These are phyloP conservation scores for Notarius lentiginosus DNA, from an alignment of 2,113 vertebrate genomes.

Conservation along the genomic window DNA sequence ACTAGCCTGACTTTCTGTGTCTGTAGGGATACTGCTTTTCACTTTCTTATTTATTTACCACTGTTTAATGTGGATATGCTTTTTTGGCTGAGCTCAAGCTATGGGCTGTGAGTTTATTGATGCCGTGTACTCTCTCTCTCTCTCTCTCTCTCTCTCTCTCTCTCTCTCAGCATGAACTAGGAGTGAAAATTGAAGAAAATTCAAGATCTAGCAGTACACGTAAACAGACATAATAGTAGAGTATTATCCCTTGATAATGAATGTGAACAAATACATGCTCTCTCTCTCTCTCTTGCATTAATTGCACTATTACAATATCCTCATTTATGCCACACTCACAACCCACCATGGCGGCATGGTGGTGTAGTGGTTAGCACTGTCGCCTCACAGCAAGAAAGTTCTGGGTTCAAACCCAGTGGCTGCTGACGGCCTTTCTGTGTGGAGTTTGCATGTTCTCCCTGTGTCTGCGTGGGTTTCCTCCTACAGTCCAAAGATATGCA, in stretches of 20 bases:
- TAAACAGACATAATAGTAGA: conserved; percentile 56
- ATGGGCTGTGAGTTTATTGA: conserved; percentile 61
- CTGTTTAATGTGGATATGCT: conserved; percentile 46
- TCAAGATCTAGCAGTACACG: conserved; percentile 65
- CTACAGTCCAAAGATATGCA: no score
- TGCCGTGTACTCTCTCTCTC: conserved; percentile 46
- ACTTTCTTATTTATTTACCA: conserved; percentile 48
- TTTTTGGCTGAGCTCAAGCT: conserved; percentile 28
- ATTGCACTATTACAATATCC: neutral
- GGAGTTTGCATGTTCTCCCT: no score
- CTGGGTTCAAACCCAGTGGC: no score
- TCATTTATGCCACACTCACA: neutral
- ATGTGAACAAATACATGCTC: conserved; percentile 22
- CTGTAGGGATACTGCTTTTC: conserved; percentile 35
- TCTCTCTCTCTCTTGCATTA: neutral
- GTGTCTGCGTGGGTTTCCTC: no score
- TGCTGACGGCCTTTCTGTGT: no score
- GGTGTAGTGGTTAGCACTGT: no score
- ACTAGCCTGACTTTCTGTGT: conserved; percentile 25
- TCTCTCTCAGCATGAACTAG: conserved; percentile 62
- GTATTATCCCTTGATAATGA: conserved; percentile 55
- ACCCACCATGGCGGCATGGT: no score
- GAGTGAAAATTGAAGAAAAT: conserved; percentile 67
- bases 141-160: conserved; percentile 39
- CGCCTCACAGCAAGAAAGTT: no score